Evolutionary conservation across 1,140 invertebrate genomes (phyloP).

Genomic region (Centruroides vittatus): DNA sequence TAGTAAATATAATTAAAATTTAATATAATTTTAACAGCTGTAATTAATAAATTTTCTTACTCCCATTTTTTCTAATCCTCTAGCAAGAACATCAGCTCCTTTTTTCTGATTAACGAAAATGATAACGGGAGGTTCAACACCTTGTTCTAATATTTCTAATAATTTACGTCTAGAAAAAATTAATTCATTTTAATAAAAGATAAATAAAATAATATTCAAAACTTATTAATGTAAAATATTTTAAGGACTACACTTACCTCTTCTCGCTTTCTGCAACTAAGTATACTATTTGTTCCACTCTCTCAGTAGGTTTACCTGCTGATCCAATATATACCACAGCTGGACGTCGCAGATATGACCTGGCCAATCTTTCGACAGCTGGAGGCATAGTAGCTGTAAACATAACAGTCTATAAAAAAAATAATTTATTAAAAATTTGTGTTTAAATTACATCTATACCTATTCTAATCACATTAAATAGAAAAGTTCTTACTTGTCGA

Average conservation of each 20-base stretch:
- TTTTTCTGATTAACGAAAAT: constrained; percentile 99
- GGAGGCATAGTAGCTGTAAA: constrained; percentile 99
- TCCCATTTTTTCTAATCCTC: constrained; percentile 91
- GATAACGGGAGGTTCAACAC: constrained; percentile 85
- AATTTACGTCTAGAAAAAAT: constrained; percentile 35
- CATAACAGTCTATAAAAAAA: constrained; percentile 71
- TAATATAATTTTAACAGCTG: not conserved
- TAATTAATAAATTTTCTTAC: constrained; percentile 31
- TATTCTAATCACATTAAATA: not conserved
- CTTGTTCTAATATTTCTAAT: constrained; percentile 40
- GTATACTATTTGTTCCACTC: constrained; percentile 94
- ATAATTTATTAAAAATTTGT: not conserved
- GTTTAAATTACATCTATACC: not conserved
- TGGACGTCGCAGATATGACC: constrained; percentile 86
- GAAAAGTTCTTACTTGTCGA: constrained; percentile 47
- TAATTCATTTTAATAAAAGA: not conserved
- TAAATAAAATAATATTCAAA: too few relatives aligned
- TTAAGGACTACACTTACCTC: constrained; percentile 36
- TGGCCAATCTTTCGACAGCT: constrained; percentile 87
- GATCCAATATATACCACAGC: constrained; percentile 97
- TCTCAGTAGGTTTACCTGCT: constrained; percentile 94
- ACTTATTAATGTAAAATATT: too few relatives aligned
- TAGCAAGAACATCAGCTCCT: constrained; percentile 93
- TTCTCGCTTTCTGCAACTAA: constrained; percentile 92
- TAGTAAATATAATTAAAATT: constrained; percentile 3